Evolutionary conservation across 2,113 vertebrate genomes (phyloP), one percentile per base, ranked within the genome.

Genomic region (Mustelus asterias): DNA sequence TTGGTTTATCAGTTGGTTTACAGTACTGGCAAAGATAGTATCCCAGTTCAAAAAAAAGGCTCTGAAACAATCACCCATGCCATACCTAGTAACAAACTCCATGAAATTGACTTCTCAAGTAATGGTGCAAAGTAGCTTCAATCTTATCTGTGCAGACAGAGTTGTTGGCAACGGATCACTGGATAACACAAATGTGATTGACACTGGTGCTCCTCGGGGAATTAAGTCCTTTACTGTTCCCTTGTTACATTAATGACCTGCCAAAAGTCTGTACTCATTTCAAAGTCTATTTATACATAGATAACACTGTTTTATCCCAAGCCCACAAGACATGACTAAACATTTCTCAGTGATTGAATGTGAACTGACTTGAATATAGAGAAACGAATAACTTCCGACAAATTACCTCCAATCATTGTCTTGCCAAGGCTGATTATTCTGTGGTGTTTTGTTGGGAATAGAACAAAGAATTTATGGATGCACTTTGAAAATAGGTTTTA

Each of bases 241-340:
- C 69, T 95, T 95, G 93, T 95, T 72, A 29, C 37, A 72, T 48
- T 72, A 95, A 95, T 94, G n/a, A 69, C 18, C n/a, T 94, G 92
- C 63, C 63, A 94, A 72, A 92, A 18, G 26, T 95, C 67, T 72
- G 93, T 44, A 72, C 10, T 72, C 22, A 54, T 95, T 48, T 48
- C 8, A 41, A 72, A 94, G 93, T 94, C 67, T 94, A 94, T 94
- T 94, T 94, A 44, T 92, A n/a, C n/a, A 92, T 14, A 92, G 33
- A 92, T 65, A 92, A 92, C 37, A 95, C 67, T 95, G 58, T 41
- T 95, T 95, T 94, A 72, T 72, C 44, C 67, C 18, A 72, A 95
- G 24, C 41, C 94, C 41, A 95, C n/a, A 48, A 13, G 41, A 95
- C 26, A 94, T 48, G 37, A 67, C 69, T 72, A 94, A 94, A 70